Evolutionary conservation across 2,888 invertebrate species (phyloP), one percentile per base, ranked within the genome.

Genomic region (Stenodema calcarata): DNA sequence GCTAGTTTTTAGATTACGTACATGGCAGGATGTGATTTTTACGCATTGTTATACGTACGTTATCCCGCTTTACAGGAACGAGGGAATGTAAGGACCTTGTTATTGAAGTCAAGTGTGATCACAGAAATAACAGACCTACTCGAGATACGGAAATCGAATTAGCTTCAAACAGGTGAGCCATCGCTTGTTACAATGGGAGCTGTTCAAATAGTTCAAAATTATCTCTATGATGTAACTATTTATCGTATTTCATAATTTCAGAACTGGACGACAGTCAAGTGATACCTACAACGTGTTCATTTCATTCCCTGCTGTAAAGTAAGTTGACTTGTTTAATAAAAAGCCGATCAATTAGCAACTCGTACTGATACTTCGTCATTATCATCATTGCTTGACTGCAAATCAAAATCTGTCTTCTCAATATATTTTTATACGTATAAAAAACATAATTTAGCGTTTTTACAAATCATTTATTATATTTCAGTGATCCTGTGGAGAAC

Each of bases 211-310:
- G 4, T 7, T 35, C 35, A 4, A 35, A 7, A 35, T 35, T 35
- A 35, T 35, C 35, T 35, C 7, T 7, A 35, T 35, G 2, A 35
- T 35, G 7, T 54, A 54, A 54, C 23, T 23, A 54, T 54, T 2
- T 4, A 4, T 41, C 16, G 2, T n/a, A n/a, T n/a, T n/a, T 47
- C 27, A 35, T 41, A 11, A 12, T 86, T 87, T 42, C 88, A 90
- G 90, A 88, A 88, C 89, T 69, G 89, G 88, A 41, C 95, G 96
- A 91, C 96, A 96, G 89, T 95, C 94, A 91, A 96, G 95, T 91
- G 96, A 97, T 92, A 96, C 96, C 90, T 98, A 98, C 94, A 95
- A 94, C 93, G 94, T 97, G 92, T 96, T 96, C 93, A 96, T 98
- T 92, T 94, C 96, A 91, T 97, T 97, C 95, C 97, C 97, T 91